Base-by-base conservation (phyloP, 2,888 invertebrate genomes). In the Acronicta alni region DNA sequence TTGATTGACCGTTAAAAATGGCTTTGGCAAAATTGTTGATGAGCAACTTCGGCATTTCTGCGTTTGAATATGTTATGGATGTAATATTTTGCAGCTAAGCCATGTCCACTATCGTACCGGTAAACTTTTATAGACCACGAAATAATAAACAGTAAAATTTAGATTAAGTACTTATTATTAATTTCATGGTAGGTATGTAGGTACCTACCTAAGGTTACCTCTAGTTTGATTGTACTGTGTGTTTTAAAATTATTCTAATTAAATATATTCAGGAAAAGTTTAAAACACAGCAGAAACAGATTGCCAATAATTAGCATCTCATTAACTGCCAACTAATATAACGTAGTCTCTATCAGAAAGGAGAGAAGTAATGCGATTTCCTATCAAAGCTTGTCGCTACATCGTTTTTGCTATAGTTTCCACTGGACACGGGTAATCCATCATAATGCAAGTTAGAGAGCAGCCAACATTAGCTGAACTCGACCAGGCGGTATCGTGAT, bases 371-470 rank as follows among this genome's bases (percentile, higher is more conserved):
- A 68, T 49, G 62, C 45, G 12, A 35, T 43, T 41, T 54, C 62
- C 30, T 62, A 67, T 67, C 52, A 57, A 18, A 57, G 56, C 42
- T 55, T 30, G 51, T 54, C 66, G 51, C 53, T 47, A 52, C 62
- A 57, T 64, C 52, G 79, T 80, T 84, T 82, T 85, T 83, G 82
- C 74, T 42, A 72, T 72, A 77, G 79, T 83, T 84, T 79, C 79
- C 74, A 64, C 74, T 80, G 66, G 81, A 79, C 82, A 85, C 80
- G 81, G 79, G 75, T 80, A 82, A 89, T 91, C 87, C 80, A 89
- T 90, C 89, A 87, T 74, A 67, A 70, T 69, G 74, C 75, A 79
- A 82, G 77, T 82, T 81, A 75, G 67, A 67, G 76, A 69, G 17
- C 30, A 62, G 15, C 30, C 37, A 80, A 70, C 80, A 78, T 79